Base-by-base conservation (phyloP, 2,797 vertebrate species). In the Enteromius fasciolatus region DNA sequence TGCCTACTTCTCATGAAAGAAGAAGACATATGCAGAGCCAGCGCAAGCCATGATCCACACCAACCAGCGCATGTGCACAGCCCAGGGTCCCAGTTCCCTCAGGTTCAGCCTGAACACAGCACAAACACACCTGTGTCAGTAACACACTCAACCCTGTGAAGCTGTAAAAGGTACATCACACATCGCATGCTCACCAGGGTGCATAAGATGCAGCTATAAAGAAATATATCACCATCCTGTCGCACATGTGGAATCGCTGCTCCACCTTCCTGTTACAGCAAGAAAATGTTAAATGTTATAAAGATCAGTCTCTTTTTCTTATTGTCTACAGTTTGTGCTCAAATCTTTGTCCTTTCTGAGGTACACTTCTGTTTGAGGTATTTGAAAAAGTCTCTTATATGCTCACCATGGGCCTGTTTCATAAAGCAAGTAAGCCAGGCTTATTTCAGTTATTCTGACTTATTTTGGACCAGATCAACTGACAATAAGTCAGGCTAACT, bases 201-300 rank as follows among this genome's bases (percentile, higher is more conserved):
- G 95, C 93, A 0, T 95, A 98, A 3, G 97, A 97, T 0, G 97
- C 96, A 0, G 97, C 97, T 0, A 99, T 98, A 92, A 98, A 98
- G 94, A 97, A 98, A 90, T 99, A 99, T 90, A 98, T 99, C 87
- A 94, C 96, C 94, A 98, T 97, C 77, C 97, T 92, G 92, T 99
- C 97, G 0, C 95, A 96, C 97, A 98, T 98, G 91, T 98, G 97
- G 84, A 99, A 94, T 81, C 95, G 95, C 74, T 96, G 96, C 88
- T 98, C 97, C 88, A 98, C 93, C 0, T 87, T 95, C 92, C 97
- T 98, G 78, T 11, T 48, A 33, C 39, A 76, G 7, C 80, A 76
- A 82, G 3, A 86, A 17, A 86, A 18, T 17, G 36, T 76, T 5
- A 8, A 54, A 20, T n/a, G n/a, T n/a, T n/a, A 46, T 36, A 36